Evolutionary conservation across 2,888 invertebrate genomes (phyloP).

Genomic region (Stictocephala bisonia): DNA sequence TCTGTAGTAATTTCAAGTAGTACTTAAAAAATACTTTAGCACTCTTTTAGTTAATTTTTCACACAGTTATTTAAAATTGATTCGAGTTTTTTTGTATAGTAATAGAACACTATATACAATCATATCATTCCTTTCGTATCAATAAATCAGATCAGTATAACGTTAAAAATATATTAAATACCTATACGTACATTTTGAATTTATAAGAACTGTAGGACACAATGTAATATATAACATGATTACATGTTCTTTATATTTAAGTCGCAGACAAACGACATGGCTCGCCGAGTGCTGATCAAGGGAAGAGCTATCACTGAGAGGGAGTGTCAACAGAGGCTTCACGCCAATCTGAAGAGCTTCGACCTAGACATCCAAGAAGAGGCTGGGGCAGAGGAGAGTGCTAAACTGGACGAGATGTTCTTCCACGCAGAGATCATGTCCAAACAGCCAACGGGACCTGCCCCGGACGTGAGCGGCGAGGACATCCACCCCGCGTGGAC

Average conservation of each 20-base stretch:
- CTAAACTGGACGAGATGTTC: background rate
- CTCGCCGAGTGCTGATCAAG: background rate
- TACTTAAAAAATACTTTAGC: no score
- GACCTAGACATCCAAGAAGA: constrained; percentile 16
- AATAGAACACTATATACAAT: no score
- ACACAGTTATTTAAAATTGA: no score
- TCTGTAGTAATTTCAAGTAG: no score
- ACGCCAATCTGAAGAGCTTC: constrained; percentile 14
- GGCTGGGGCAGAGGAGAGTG: constrained; percentile 4
- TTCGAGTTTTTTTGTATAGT: no score
- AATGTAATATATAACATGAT: background rate
- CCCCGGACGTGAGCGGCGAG: constrained; percentile 12
- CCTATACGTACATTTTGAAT: no score
- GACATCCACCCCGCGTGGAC: background rate
- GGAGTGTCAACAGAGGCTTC: constrained; percentile 24
- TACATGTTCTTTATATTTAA: background rate
- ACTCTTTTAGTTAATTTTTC: no score
- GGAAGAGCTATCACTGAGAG: constrained; percentile 13
- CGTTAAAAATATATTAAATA: no score
- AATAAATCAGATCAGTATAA: no score
- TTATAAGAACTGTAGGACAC: no score
- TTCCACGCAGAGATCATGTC: constrained; percentile 11
- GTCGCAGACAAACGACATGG: constrained; percentile 19
- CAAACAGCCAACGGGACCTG: constrained; percentile 2
- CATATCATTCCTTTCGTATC: no score